Conservation (phyloP, 2,797 vertebrate genomes). For the Bovichtus diacanthus region DNA sequence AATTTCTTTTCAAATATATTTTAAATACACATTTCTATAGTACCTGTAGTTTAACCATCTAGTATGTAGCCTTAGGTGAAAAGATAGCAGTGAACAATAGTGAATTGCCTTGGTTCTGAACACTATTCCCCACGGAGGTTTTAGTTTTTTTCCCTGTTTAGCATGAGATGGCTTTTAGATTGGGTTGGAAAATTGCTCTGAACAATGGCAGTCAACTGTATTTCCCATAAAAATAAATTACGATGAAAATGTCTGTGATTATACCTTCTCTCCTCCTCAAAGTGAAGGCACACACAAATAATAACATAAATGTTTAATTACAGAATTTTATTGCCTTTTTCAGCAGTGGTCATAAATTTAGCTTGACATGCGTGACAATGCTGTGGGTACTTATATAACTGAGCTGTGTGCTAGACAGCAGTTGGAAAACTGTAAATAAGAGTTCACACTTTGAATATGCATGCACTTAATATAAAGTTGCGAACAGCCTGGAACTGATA, state of each 20-base stretch:
- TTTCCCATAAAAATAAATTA: conserved; percentile 25
- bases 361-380: not conserved
- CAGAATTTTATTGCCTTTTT: not conserved
- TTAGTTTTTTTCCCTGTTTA: not conserved
- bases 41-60: not conserved
- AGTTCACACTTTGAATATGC: conserved; percentile 4
- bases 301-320: conserved; percentile 15
- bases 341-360: not conserved
- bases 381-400: not conserved
- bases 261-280: conserved; percentile 9
- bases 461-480: conserved; percentile 4
- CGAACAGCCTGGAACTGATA: conserved; percentile 9
- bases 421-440: conserved; percentile 4
- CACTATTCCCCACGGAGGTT: not conserved
- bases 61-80: not conserved
- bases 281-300: conserved; percentile 2
- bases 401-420: not conserved
- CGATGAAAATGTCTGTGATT: not conserved
- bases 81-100: not conserved
- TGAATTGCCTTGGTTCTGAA: not conserved
- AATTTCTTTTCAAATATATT: not conserved
- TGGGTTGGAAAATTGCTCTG: conserved; percentile 14
- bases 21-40: not conserved
- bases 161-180: conserved; percentile 23
- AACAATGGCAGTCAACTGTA: conserved; percentile 18